Conservation (phyloP, 2,113 vertebrate species). For the Aviceda subcristata region DNA sequence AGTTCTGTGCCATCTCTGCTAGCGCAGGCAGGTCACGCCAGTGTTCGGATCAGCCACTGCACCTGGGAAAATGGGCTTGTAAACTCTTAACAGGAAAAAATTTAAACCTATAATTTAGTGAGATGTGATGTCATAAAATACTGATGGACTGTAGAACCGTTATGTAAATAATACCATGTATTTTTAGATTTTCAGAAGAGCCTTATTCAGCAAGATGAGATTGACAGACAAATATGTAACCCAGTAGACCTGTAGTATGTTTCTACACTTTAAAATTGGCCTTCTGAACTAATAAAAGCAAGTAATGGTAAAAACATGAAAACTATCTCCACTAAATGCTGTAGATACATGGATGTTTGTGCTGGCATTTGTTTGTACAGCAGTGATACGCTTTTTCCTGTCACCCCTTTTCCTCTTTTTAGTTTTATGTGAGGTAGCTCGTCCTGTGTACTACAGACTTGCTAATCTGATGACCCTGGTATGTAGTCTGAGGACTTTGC, state of each 20-base stretch:
- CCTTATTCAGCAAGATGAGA: not conserved
- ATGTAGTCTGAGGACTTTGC: not conserved
- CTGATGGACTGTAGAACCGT: not conserved
- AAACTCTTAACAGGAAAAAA: not conserved
- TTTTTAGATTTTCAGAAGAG: not conserved
- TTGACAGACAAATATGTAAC: not conserved
- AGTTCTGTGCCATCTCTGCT: not conserved
- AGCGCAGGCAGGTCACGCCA: not conserved
- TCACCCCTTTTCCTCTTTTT: not conserved
- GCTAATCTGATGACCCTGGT: not conserved
- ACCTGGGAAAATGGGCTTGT: not conserved
- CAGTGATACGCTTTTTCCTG: not conserved
- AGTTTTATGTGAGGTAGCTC: not conserved
- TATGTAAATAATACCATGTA: not conserved
- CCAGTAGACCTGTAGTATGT: not conserved
- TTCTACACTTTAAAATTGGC: not conserved
- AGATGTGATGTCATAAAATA: not conserved
- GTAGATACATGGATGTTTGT: not conserved
- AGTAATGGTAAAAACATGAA: not conserved
- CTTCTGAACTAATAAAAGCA: not conserved
- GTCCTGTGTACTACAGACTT: not conserved
- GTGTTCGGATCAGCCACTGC: not conserved
- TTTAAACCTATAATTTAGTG: not conserved
- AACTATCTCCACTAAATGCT: not conserved
- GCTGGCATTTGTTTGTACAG: not conserved